A percentile compares a stretch with the other conserved stretches of the same genome.
phyloP scores from a whole-genome alignment of 2,888 invertebrate species.

The Pecten maximus region DNA sequence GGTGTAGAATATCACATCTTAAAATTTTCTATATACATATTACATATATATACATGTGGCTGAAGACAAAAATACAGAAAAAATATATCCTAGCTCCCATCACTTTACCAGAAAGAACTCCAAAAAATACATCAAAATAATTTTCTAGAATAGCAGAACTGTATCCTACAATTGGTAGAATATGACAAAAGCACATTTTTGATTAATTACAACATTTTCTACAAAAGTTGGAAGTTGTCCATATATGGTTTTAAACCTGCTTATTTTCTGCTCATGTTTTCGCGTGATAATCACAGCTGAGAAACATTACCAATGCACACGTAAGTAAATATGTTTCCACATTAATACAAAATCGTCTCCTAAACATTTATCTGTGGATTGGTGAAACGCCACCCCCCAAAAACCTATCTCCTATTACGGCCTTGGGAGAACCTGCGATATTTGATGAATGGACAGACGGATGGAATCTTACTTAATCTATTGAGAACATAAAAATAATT shows the following conservation, averaged over 20 bases:
- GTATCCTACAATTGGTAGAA: background rate
- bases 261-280: constrained; percentile 35
- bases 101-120: background rate
- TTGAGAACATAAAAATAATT: constrained; percentile 33
- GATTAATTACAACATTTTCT: constrained; percentile 9
- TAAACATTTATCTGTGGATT: constrained; percentile 19
- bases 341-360: constrained; percentile 27
- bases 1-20: background rate
- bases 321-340: constrained; percentile 9
- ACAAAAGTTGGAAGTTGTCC: constrained; percentile 1
- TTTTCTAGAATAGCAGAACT: constrained; percentile 22
- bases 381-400: background rate
- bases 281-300: background rate
- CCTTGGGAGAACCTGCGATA: constrained; percentile 31
- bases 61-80: background rate
- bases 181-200: constrained; percentile 11
- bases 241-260: constrained; percentile 2
- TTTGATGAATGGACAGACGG: constrained; percentile 32
- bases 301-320: background rate
- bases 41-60: background rate
- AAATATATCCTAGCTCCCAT: background rate
- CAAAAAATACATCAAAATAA: background rate
- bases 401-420: constrained; percentile 12
- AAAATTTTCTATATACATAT: background rate
- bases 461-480: constrained; percentile 26